Evolutionary conservation across 2,797 vertebrate genomes (phyloP).

Genomic region (Falco peregrinus): DNA sequence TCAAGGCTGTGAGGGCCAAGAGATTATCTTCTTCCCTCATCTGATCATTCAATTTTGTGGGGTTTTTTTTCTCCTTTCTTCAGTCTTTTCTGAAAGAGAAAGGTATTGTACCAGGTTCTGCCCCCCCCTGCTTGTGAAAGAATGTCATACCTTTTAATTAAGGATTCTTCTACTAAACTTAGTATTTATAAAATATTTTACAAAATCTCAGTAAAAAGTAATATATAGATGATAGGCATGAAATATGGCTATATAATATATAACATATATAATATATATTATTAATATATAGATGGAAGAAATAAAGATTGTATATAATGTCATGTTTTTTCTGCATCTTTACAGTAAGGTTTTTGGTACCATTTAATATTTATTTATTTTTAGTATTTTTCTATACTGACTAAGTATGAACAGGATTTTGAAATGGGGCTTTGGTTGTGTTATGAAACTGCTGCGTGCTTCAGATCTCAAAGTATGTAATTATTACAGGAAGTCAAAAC

Average conservation of each 20-base stretch:
- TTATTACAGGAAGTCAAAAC: conserved; percentile 12
- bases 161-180: background rate
- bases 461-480: background rate
- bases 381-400: background rate
- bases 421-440: background rate
- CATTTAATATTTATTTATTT: background rate
- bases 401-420: background rate
- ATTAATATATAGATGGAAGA: no score
- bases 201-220: background rate
- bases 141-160: background rate
- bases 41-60: background rate
- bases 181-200: background rate
- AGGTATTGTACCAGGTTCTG: background rate
- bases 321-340: background rate
- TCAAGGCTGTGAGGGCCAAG: background rate
- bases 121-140: no score
- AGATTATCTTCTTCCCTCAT: background rate
- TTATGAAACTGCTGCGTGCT: background rate
- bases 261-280: no score
- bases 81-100: background rate
- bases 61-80: background rate
- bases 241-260: no score
- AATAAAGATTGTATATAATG: background rate
- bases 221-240: no score
- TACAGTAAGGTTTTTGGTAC: background rate